Percentiles rank a stretch among this genome's conserved stretches.
phyloP scores from a whole-genome alignment of 2,113 vertebrate species.

The Elaphurus davidianus region DNA sequence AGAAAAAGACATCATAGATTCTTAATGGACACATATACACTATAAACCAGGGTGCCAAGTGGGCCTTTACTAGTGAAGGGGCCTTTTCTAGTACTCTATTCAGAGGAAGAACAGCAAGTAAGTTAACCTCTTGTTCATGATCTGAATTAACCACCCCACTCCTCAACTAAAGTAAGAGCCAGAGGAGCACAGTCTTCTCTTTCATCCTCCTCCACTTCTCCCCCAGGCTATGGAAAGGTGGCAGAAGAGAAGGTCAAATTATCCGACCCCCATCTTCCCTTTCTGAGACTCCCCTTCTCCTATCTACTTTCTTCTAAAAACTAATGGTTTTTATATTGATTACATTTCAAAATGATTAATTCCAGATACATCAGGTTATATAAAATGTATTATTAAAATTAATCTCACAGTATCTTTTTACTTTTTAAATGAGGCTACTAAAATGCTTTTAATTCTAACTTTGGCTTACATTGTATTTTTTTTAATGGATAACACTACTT shows the following conservation, averaged over 20 bases:
- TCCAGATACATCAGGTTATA: neutral
- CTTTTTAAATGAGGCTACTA: neutral
- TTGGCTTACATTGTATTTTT: neutral
- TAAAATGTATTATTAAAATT: constrained; percentile 2
- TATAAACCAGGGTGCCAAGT: neutral
- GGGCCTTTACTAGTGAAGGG: neutral
- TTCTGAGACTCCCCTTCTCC: neutral
- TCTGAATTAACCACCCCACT: neutral
- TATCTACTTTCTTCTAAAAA: neutral
- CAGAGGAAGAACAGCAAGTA: neutral
- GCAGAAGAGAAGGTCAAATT: neutral
- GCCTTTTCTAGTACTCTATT: neutral
- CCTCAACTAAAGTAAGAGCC: neutral
- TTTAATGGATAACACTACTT: neutral
- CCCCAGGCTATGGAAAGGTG: fast-evolving
- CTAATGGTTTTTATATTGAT: neutral
- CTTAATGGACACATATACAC: neutral
- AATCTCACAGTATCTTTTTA: neutral
- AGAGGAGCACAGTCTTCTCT: neutral
- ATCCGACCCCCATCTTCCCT: neutral
- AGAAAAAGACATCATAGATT: neutral
- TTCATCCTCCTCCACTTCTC: too few species aligned
- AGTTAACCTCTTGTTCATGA: neutral
- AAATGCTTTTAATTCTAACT: neutral
- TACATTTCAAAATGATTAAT: constrained; percentile 12